A percentile compares a stretch with the other conserved stretches of the same genome.
phyloP scores from a whole-genome alignment of 2,888 invertebrate genomes.

The Biston stratarius region DNA sequence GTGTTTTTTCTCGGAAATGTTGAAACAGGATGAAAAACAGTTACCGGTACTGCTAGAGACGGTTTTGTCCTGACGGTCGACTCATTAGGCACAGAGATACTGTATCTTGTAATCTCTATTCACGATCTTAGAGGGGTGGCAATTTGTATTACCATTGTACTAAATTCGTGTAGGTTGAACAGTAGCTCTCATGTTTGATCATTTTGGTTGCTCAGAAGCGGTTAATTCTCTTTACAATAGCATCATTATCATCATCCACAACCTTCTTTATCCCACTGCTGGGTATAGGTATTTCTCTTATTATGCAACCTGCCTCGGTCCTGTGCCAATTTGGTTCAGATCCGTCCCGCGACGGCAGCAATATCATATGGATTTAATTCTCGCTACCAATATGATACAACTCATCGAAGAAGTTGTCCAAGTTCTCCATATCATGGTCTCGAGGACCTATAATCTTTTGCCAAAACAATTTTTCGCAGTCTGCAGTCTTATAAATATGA shows the following conservation, averaged over 20 bases:
- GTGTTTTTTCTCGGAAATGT: slow-evolving; percentile 57
- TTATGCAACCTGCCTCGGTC: too few species aligned
- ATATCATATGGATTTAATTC: background rate
- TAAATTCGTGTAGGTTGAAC: background rate
- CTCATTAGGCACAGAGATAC: slow-evolving; percentile 57
- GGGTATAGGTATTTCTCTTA: too few species aligned
- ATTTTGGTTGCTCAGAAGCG: too few species aligned
- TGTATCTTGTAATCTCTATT: slow-evolving; percentile 11
- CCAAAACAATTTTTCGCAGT: too few species aligned
- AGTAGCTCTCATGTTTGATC: background rate
- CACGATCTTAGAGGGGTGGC: slow-evolving; percentile 30
- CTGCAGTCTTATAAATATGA: too few species aligned
- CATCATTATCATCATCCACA: too few species aligned
- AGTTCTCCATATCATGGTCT: too few species aligned
- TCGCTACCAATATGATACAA: background rate
- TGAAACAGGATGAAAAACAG: slow-evolving; percentile 57
- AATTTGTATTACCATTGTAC: slow-evolving; percentile 1
- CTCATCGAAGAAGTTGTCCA: background rate
- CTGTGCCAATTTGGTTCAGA: too few species aligned
- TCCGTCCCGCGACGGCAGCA: too few species aligned
- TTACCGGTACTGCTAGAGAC: slow-evolving; percentile 50
- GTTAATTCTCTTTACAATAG: too few species aligned
- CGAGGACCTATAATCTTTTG: too few species aligned
- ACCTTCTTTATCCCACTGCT: too few species aligned
- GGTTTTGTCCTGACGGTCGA: slow-evolving; percentile 53